Evolutionary conservation across 2,113 vertebrate genomes (phyloP).

Genomic region (Thunnus maccoyii): DNA sequence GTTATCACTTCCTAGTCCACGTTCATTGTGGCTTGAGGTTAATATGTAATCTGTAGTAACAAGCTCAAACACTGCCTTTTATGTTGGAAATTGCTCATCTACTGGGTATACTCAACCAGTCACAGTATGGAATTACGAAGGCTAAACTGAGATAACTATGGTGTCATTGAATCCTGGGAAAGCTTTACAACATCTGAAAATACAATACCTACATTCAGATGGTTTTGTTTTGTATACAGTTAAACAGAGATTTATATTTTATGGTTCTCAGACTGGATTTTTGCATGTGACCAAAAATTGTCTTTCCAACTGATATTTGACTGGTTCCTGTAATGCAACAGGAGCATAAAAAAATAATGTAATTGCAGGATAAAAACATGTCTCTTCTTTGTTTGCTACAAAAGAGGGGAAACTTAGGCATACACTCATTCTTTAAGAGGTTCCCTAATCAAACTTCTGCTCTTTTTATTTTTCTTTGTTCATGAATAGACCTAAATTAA

Average conservation of each 20-base stretch:
- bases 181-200: neutral
- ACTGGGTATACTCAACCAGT: neutral
- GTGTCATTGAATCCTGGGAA: neutral
- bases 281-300: no score
- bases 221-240: slow-evolving; percentile 8
- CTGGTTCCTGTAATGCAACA: no score
- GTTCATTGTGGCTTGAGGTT: slow-evolving; percentile 26
- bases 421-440: neutral
- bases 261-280: neutral
- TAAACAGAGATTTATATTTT: neutral
- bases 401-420: neutral
- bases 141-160: slow-evolving; percentile 4
- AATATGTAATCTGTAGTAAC: slow-evolving; percentile 48
- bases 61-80: slow-evolving; percentile 24
- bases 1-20: slow-evolving; percentile 21
- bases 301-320: no score
- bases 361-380: slow-evolving; percentile 3
- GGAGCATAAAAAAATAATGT: neutral
- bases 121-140: slow-evolving; percentile 11
- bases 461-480: slow-evolving; percentile 29
- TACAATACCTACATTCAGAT: neutral
- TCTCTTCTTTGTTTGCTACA: neutral
- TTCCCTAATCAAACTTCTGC: neutral
- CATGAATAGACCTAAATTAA: slow-evolving; percentile 19
- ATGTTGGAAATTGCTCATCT: neutral